phyloP scores from a whole-genome alignment of 2,888 invertebrate genomes.

The Bruchidius siliquastri region DNA sequence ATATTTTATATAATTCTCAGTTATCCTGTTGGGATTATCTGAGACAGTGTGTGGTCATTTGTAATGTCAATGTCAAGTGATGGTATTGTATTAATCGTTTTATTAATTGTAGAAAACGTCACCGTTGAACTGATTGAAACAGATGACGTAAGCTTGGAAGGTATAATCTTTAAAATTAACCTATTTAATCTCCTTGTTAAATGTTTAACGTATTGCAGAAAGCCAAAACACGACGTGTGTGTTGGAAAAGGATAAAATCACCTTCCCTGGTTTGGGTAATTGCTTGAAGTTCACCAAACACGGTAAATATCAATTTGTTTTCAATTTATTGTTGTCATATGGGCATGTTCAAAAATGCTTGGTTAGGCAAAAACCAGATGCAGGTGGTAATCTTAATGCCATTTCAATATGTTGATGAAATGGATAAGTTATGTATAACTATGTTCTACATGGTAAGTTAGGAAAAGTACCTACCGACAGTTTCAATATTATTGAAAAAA shows the following conservation, averaged over 20 bases:
- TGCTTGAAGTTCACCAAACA: not conserved
- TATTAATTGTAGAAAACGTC: not conserved
- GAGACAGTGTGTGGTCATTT: too few species aligned
- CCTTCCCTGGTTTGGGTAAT: constrained; percentile 12
- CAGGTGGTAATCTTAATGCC: too few species aligned
- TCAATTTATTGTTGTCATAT: not conserved
- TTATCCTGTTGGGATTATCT: too few species aligned
- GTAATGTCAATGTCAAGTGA: too few species aligned
- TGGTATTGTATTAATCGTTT: too few species aligned
- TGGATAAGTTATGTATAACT: too few species aligned
- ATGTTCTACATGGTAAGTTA: too few species aligned
- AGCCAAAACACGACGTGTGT: constrained; percentile 12
- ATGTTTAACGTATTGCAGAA: not conserved
- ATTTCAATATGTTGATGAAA: too few species aligned
- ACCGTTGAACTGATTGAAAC: not conserved
- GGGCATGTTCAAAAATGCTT: not conserved
- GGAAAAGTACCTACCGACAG: not conserved
- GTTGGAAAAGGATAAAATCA: constrained; percentile 12
- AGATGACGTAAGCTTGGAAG: not conserved
- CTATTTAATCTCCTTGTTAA: constrained; percentile 5
- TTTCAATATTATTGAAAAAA: too few species aligned
- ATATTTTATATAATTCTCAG: too few species aligned
- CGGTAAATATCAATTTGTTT: not conserved
- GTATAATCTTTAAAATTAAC: not conserved
- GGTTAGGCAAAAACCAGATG: too few species aligned